Evolutionary conservation across 1,140 invertebrate genomes (phyloP), one percentile per base, ranked within the genome.

Genomic region (Plutomurus gul): DNA sequence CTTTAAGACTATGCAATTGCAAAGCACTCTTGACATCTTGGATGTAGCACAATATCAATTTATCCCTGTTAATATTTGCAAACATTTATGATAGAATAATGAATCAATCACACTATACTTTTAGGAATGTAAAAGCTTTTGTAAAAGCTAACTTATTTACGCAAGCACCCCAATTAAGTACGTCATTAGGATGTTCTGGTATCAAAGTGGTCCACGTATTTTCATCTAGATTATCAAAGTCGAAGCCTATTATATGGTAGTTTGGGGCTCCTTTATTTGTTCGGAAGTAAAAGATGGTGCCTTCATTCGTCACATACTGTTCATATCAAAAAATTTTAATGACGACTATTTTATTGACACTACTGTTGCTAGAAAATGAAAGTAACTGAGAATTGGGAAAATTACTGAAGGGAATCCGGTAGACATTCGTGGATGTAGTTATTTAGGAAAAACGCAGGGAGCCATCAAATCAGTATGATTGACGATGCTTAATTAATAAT

Each of bases 231-330:
- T 95, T 91, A 77, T 91, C 87, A n/a, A 99, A 90, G 87, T 99
- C 94, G 81, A 99, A 95, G 78, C 90, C 90, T 83, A 99, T 92
- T 16, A 99, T 88, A 80, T 92, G 91, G 86, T 95, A 97, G 86
- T 96, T 96, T 20, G 95, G 93, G 16, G 97, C 94, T 87, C 96
- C 91, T 88, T 95, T 94, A 87, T 99, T 99, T 30, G 97, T 99
- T 27, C 93, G 91, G 85, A 99, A 95, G 84, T 95, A 91, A 81
- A 93, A 93, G 79, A 93, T 89, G 0, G 49, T 22, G 6, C 77
- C 81, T 27, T 82, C 75, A 60, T 82, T 82, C 1, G 78, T 80
- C 4, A 82, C 75, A 70, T 82, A 82, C 78, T 82, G 46, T 3
- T 6, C 77, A 47, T 4, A 79, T 33, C 0, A 43, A n/a, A 25